Conservation (phyloP, 2,888 invertebrate species). For the Ectemnius continuus region DNA sequence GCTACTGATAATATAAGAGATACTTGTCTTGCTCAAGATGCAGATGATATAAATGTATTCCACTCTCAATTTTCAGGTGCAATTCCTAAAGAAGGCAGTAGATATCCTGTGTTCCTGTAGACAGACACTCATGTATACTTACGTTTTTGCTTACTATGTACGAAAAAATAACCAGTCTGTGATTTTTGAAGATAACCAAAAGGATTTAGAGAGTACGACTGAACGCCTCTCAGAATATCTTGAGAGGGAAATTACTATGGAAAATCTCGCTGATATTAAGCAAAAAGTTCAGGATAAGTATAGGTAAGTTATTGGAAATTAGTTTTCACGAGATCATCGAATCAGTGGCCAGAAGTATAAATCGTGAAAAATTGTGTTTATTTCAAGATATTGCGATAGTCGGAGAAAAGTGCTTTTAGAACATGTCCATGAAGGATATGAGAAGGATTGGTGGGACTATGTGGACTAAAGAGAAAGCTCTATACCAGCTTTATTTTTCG, state of each 20-base stretch:
- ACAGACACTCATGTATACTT: slow-evolving; percentile 99
- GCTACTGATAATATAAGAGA: neutral
- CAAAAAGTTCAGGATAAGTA: slow-evolving; percentile 99
- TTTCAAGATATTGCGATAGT: slow-evolving; percentile 96
- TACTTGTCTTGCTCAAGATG: neutral
- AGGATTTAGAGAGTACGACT: slow-evolving; percentile 97
- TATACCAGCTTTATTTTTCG: slow-evolving; percentile 52
- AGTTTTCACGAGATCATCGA: neutral
- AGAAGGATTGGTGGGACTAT: slow-evolving; percentile 99
- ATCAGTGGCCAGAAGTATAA: neutral
- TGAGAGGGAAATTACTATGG: slow-evolving; percentile 97
- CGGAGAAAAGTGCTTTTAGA: slow-evolving; percentile 96
- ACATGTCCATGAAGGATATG: slow-evolving; percentile 99
- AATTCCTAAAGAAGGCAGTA: slow-evolving; percentile 98
- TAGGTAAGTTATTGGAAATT: slow-evolving; percentile 81
- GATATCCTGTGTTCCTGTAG: slow-evolving; percentile 98
- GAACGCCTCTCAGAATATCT: slow-evolving; percentile 98
- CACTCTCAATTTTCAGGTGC: slow-evolving; percentile 82
- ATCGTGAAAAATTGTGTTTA: slow-evolving; percentile 31
- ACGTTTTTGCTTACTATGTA: slow-evolving; percentile 99
- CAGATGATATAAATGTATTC: neutral
- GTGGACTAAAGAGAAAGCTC: slow-evolving; percentile 83
- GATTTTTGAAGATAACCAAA: slow-evolving; percentile 99
- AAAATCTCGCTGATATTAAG: slow-evolving; percentile 97
- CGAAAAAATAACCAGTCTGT: slow-evolving; percentile 98